Base-by-base conservation (phyloP, 2,888 invertebrate genomes). In the Bombylius discolor region DNA sequence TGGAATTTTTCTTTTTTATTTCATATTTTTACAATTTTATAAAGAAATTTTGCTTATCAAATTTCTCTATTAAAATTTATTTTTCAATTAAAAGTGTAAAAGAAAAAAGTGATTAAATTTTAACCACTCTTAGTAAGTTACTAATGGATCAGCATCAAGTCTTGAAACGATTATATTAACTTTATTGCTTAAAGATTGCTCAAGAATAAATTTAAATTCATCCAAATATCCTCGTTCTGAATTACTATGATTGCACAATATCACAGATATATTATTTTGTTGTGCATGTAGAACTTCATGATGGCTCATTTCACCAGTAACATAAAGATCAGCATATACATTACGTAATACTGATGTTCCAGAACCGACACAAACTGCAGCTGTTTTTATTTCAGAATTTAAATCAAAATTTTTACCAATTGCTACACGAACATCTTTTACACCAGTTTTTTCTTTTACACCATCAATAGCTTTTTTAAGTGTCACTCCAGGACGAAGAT, bases 301-400 rank as follows among this genome's bases (percentile, higher is more conserved):
- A 72, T 97, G 97, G 2, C 89, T 81, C 94, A 97, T 95, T 78
- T 97, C 97, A 9, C 83, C 89, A 14, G 95, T 95, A 44, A 97
- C 70, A 66, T 87, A 89, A 13, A 97, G 76, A 74, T 94, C 91
- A 4, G 87, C 90, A 23, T 70, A 57, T 1, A 83, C 77, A 13
- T 81, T 83, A 61, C 81, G 81, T 31, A 97, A 73, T 4, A 96
- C 80, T 0, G 89, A 85, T 7, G 79, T 77, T 0, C 96, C 96
- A 0, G 95, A 89, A 0, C 97, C 97, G 36, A 93, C 94, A 70
- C 95, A 95, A 3, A 95, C 75, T 0, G 90, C 96, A 5, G 92
- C 80, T 1, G 78, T 80, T 34, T 70, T 68, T 4, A 89, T 77
- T 8, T 65, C 62, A 45, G 79, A 77, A 49, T 77, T 80, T 69